Evolutionary conservation across 2,888 invertebrate species (phyloP), one percentile per base, ranked within the genome.

Genomic region (Oasisia sp.): DNA sequence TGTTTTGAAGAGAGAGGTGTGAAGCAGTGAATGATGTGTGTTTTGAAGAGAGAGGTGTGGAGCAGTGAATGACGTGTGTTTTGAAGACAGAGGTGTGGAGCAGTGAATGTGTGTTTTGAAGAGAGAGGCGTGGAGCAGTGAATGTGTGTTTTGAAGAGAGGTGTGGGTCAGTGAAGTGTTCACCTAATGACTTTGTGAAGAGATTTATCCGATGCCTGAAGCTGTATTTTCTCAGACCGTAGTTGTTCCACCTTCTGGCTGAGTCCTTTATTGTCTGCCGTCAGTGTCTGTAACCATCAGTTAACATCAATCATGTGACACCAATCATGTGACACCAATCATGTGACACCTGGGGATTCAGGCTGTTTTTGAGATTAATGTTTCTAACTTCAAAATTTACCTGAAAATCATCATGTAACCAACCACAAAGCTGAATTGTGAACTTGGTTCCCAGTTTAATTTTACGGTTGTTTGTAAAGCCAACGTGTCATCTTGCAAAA

Each of bases 251-350:
- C 92, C 50, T 95, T 94, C 74, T 94, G 44, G 14, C 94, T 94
- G 32, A 95, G 94, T 19, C 93, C 93, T 92, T 94, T 95, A 91
- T 94, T 94, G 92, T 95, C 96, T 58, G 94, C 93, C 93, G 95
- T 94, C 74, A 94, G 91, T 89, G 94, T 94, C 95, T 95, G 92
- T 0, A 32, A 92, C 91, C 89, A 58, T n/a, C 27, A 74, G n/a
- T n/a, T n/a, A n/a, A n/a, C n/a, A n/a, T n/a, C n/a, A n/a, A n/a
- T 11, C 19, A 27, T 1, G 2, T 27, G 27, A 74, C 74, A 74
- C 2, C 74, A 74, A 74, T 74, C 74, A 74, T 74, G n/a, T 1
- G 74, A 74, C 27, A 74, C 19, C 27, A 74, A 50, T 50, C 50
- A 50, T 50, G 14, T 50, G 50, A 50, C 50, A 9, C 50, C 50